Evolutionary conservation across 1,140 invertebrate species (phyloP).

Genomic region (Stegodyphus mimosarum): DNA sequence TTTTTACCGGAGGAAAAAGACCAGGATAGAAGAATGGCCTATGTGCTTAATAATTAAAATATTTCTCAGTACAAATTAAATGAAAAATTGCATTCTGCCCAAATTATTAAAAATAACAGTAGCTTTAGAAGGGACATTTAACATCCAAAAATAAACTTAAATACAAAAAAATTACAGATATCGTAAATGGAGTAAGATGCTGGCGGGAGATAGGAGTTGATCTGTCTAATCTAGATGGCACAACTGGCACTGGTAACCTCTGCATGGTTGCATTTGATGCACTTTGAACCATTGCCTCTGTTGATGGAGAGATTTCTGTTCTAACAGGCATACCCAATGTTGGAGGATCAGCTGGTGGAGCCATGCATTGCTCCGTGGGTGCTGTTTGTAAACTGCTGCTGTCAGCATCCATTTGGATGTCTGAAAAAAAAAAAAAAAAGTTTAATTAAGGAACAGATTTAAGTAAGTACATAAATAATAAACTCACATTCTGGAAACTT

Average conservation of each 20-base stretch:
- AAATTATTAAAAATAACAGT: too few species aligned
- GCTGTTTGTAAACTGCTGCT: constrained; percentile 31
- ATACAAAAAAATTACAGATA: constrained; percentile 33
- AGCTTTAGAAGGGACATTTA: too few species aligned
- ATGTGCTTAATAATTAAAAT: too few species aligned
- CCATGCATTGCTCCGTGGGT: constrained; percentile 29
- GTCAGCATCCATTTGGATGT: constrained; percentile 50
- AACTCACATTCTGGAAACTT: not conserved
- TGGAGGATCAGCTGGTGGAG: constrained; percentile 35
- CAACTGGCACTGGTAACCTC: not conserved
- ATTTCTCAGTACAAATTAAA: too few species aligned
- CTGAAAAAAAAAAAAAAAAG: not conserved
- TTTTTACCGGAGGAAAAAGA: too few species aligned
- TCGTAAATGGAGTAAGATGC: constrained; percentile 49
- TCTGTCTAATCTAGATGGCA: constrained; percentile 20
- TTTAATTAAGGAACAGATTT: too few species aligned
- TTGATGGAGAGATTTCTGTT: not conserved
- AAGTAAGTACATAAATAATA: not conserved
- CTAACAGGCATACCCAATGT: constrained; percentile 10
- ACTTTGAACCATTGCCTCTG: not conserved
- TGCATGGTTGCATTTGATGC: not conserved
- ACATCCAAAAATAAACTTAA: not conserved
- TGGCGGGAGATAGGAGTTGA: constrained; percentile 23
- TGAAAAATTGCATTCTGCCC: too few species aligned
- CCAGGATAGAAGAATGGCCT: too few species aligned